phyloP scores from a whole-genome alignment of 2,888 invertebrate species.

The Girardia tigrina region DNA sequence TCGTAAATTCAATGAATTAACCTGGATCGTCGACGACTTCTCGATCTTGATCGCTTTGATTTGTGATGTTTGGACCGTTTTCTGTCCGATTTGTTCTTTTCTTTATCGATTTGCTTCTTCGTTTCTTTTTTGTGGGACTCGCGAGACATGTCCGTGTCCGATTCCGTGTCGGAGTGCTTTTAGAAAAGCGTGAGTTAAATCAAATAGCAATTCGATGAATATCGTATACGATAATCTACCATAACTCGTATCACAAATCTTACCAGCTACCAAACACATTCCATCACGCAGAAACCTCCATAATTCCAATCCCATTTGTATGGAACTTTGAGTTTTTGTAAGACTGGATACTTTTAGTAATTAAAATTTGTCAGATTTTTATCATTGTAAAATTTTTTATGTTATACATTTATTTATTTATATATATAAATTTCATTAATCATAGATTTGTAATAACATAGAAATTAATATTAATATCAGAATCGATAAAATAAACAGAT shows the following conservation, averaged over 20 bases:
- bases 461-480: too few relatives aligned
- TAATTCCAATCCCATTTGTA: neutral
- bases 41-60: neutral
- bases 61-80: neutral
- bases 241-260: slow-evolving; percentile 8
- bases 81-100: neutral
- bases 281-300: slow-evolving; percentile 13
- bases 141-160: neutral
- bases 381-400: neutral
- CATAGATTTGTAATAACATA: too few relatives aligned
- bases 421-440: too few relatives aligned
- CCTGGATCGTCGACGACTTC: neutral
- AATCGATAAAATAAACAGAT: too few relatives aligned
- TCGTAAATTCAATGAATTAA: neutral
- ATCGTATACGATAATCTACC: neutral
- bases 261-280: neutral
- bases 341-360: slow-evolving; percentile 23
- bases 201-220: neutral
- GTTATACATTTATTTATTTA: neutral
- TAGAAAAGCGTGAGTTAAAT: neutral
- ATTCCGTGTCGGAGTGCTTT: neutral
- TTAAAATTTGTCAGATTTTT: slow-evolving; percentile 23
- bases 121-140: neutral
- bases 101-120: neutral
- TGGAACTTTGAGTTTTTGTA: slow-evolving; percentile 17